Evolutionary conservation across 2,888 invertebrate genomes (phyloP), one percentile per base, ranked within the genome.

Genomic region (Geophilus truncorum): DNA sequence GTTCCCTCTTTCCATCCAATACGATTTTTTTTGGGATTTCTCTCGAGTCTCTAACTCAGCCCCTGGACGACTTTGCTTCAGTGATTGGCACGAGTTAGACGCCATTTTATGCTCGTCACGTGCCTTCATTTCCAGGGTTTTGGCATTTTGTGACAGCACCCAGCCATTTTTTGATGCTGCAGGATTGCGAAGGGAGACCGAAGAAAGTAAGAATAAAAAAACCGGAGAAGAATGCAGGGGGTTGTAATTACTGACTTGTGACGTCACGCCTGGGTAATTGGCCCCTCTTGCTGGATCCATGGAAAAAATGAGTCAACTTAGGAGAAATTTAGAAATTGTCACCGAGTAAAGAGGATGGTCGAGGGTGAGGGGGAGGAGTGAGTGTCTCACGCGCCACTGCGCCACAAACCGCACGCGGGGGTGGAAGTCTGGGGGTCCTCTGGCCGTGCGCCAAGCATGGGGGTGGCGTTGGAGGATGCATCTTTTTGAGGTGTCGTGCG

Each of bases 71-170:
- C 62, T 62, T 62, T 62, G 23, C 28, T 7, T 62, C 10, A 23
- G 28, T 28, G 62, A 62, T 62, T 62, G 62, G 28, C 23, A 62
- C 62, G 28, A 62, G 62, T 62, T 62, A 25, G 23, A 62, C 62
- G 62, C 62, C 62, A 62, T 62, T 62, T 62, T 28, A 62, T 62
- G 62, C 62, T 62, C 28, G 62, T 62, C 62, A 62, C 62, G 62
- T 62, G 62, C 62, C 12, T 62, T 28, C 62, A 62, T 62, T 62
- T 62, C 62, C 28, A 62, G 25, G 62, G 62, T 25, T 28, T 28
- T 25, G 62, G 62, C 25, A 62, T 45, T 45, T 45, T 45, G 45
- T 45, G 45, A 45, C 45, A 45, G 45, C 45, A n/a, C 45, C 45
- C 45, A 45, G 45, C n/a, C 45, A 45, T 45, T n/a, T 45, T 45